Evolutionary conservation across 2,797 vertebrate species (phyloP), one percentile per base, ranked within the genome.

Genomic region (Cyprinodon diabolis): DNA sequence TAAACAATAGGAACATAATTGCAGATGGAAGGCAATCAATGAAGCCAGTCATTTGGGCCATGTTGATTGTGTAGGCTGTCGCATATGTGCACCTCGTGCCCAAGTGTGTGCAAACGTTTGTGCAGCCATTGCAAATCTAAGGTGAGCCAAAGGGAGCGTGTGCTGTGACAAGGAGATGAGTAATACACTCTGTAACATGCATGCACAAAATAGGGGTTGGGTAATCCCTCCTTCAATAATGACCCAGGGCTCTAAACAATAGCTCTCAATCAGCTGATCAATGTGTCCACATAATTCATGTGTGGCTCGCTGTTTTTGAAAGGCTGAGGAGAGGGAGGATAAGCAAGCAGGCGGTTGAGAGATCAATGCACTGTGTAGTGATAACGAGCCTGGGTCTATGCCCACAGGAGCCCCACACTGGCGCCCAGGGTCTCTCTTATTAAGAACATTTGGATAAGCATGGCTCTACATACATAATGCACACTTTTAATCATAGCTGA

Each of bases 1-100:
- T 98, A 99, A 98, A 99, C 97, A 99, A 99, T 97, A 96, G 96
- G 95, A 96, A 96, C 96, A 98, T 98, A 99, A 99, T 98, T 99
- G 97, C 97, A 96, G 96, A 96, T 96, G 95, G 95, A 96, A 92
- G 95, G 95, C 95, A 96, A 99, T 99, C 97, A 98, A 99, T 98
- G 97, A 94, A 95, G 95, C 95, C 96, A 97, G 97, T 98, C 97
- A 96, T 98, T 98, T 96, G 96, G 96, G 95, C 96, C 95, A 95
- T 96, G 96, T 96, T 98, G 97, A 98, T 97, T 97, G 97, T 97
- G 97, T 96, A 97, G 95, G 95, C 95, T 94, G 95, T 95, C 82
- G 85, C 62, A 66, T 86, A 85, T 90, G 82, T 77, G 86, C 69
- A 79, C 68, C 21, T 51, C 66, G 79, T 73, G 79, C 69, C 67